A percentile compares a stretch with the other conserved stretches of the same genome.
phyloP scores from a whole-genome alignment of 2,888 invertebrate species.

The Agrotis exclamationis region DNA sequence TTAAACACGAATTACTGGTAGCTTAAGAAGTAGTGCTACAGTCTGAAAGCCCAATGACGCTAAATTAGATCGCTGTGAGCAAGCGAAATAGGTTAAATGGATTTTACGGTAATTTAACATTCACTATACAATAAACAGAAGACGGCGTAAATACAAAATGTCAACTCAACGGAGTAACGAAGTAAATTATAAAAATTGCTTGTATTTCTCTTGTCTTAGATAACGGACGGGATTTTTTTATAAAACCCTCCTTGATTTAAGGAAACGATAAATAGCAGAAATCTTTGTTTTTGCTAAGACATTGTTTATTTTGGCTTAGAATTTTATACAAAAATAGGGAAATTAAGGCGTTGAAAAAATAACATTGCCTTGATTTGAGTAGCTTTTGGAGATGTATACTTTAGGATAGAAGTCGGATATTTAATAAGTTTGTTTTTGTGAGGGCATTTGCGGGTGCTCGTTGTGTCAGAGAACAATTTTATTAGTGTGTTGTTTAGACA shows the following conservation, averaged over 20 bases:
- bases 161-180: slow-evolving; percentile 61
- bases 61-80: slow-evolving; percentile 55
- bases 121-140: slow-evolving; percentile 65
- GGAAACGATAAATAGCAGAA: slow-evolving; percentile 61
- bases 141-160: slow-evolving; percentile 63
- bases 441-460: slow-evolving; percentile 40
- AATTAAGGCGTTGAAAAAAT: slow-evolving; percentile 57
- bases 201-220: slow-evolving; percentile 64
- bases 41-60: slow-evolving; percentile 32
- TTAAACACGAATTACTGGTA: slow-evolving; percentile 34
- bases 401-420: slow-evolving; percentile 52
- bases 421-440: slow-evolving; percentile 58
- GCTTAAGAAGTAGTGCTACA: slow-evolving; percentile 21
- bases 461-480: slow-evolving; percentile 57
- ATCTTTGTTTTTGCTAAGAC: slow-evolving; percentile 61
- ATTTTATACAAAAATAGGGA: slow-evolving; percentile 49
- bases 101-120: slow-evolving; percentile 63
- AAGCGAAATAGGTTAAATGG: slow-evolving; percentile 52
- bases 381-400: slow-evolving; percentile 55
- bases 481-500: slow-evolving; percentile 62
- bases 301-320: slow-evolving; percentile 61
- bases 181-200: slow-evolving; percentile 69
- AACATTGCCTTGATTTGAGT: slow-evolving; percentile 48
- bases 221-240: slow-evolving; percentile 53
- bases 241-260: slow-evolving; percentile 57